Evolutionary conservation across 2,113 vertebrate genomes (phyloP).

Genomic region (Urocitellus parryii): DNA sequence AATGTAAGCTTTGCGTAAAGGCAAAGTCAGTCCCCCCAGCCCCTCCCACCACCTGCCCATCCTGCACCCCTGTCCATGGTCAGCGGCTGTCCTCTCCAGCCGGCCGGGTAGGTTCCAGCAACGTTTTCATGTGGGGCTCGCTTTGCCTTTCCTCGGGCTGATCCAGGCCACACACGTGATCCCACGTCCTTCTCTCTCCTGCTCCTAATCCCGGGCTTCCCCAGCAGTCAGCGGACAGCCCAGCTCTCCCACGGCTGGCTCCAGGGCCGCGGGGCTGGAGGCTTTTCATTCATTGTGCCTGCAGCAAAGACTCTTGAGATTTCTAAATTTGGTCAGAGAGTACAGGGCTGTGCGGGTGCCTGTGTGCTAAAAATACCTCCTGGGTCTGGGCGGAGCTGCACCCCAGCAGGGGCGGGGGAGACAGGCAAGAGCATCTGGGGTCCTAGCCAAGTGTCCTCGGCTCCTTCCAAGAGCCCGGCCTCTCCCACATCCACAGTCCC

Average conservation of each 20-base stretch:
- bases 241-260: neutral
- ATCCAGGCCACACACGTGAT: neutral
- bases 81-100: fast-evolving
- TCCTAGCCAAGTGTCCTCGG: fast-evolving
- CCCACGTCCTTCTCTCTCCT: neutral
- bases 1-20: neutral
- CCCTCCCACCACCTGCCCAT: too few species aligned
- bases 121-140: fast-evolving
- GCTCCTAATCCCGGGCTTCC: neutral
- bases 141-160: neutral
- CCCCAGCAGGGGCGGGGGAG: neutral
- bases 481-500: fast-evolving
- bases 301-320: constrained; percentile 42
- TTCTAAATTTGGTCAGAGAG: constrained; percentile 80
- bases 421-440: neutral
- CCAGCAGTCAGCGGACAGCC: neutral
- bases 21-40: neutral
- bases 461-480: fast-evolving
- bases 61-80: fast-evolving
- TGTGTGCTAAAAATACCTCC: constrained; percentile 72
- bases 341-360: constrained; percentile 26
- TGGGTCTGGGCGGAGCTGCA: neutral
- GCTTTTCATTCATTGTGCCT: constrained; percentile 40
- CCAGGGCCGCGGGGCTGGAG: neutral
- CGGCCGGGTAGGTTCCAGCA: neutral